Evolutionary conservation across 2,797 vertebrate genomes (phyloP), one percentile per base, ranked within the genome.

Genomic region (Platalea minor): DNA sequence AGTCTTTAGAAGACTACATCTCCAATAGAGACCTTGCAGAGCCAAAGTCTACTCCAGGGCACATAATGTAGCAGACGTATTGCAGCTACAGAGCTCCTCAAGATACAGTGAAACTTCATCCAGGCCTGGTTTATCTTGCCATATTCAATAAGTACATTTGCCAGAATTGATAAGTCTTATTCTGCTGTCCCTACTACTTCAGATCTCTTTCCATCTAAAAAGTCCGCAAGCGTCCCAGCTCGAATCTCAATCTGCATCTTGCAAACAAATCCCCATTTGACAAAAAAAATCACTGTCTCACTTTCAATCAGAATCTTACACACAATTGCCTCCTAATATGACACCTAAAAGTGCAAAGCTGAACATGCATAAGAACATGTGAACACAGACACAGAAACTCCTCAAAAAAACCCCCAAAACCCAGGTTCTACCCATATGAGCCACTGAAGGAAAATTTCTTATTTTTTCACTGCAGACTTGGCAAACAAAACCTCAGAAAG

Each of bases 371-470:
- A 48, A 64, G 31, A 35, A 33, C 4, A 19, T 17, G 10, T 41
- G 15, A 68, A 70, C 17, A 68, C 2, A 67, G 9, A n/a, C 9
- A 35, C 41, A 43, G 12, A 69, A 85, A 70, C 9, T 25, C 24
- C 8, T 37, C 13, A 4, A 39, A 21, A 64, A 84, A 72, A 16
- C 59, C 11, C 41, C 7, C 18, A 74, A 60, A 77, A 77, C 1
- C 1, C 8, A 10, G 1, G 0, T 39, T 78, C 12, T 64, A 61
- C 2, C 5, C 8, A 7, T 70, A 39, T 9, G 2, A 93, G 11
- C 6, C 2, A 2, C 7, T 46, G 35, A 80, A 65, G 9, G 4
- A 33, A 54, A 80, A 9, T 50, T 59, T 77, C 43, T 54, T 59
- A 26, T 4, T 54, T 80, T 91, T 93, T 59, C 48, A 13, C n/a